Base-by-base conservation (phyloP, 2,113 vertebrate species). In the Periophthalmus modestus region DNA sequence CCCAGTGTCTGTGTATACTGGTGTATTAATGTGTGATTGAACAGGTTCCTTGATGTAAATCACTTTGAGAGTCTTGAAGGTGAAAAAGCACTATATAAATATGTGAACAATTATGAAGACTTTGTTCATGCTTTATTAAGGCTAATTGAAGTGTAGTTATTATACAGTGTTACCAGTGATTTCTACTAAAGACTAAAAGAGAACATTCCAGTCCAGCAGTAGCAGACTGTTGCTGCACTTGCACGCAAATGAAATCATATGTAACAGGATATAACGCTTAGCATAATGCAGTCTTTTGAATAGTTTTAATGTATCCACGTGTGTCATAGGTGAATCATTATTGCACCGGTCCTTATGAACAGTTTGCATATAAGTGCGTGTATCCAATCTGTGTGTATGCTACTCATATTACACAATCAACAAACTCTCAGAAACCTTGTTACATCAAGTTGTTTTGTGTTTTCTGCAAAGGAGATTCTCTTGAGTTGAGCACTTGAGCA, bases 321-420 rank as follows among this genome's bases (percentile, higher is more conserved):
- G 47, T 47, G n/a, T 75, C 68, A 52, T 50, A 18, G 2, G 59
- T 62, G 7, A 81, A 82, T 66, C 72, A 72, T 82, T 82, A 71
- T 73, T 28, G 7, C 18, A 55, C 2, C n/a, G n/a, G 19, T 55
- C 6, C 2, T 7, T 63, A 7, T 80, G 65, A 82, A 88, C 73
- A 46, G 21, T 23, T 59, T 59, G 11, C 4, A 7, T 66, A 85
- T 82, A 78, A 71, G 46, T 75, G 69, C 81, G 21, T 39, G 6
- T 47, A 28, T 80, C 80, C 15, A 63, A 66, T 46, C 57, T 65
- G 33, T 62, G 16, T 61, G 68, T 66, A 67, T 74, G 16, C 61
- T 69, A 77, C 69, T 80, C 46, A 52, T 77, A 69, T 72, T 48
- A 57, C 61, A 76, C 63, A 74, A 66, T 76, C 57, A 71, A 23